phyloP scores from a whole-genome alignment of 2,113 vertebrate species.

The Caracal caracal region DNA sequence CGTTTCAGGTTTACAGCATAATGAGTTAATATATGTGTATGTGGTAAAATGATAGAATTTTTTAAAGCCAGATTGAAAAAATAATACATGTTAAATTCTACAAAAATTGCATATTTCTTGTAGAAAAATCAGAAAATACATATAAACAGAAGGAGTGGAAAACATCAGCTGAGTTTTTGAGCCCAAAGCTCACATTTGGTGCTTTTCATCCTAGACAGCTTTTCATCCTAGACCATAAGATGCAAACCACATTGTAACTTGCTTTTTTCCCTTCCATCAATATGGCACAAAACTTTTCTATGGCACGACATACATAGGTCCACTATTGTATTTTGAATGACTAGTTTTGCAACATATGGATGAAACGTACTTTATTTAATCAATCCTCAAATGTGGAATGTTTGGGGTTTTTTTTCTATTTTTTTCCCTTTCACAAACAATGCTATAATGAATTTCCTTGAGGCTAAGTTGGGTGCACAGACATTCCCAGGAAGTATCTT shows the following conservation, averaged over 20 bases:
- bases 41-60: neutral
- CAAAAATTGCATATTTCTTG: neutral
- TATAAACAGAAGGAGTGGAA: neutral
- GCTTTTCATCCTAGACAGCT: neutral
- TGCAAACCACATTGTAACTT: neutral
- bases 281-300: neutral
- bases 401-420: neutral
- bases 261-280: neutral
- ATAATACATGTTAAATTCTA: neutral
- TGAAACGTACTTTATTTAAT: neutral
- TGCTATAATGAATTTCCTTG: neutral
- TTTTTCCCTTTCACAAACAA: neutral
- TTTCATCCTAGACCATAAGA: neutral
- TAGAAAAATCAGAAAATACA: constrained; percentile 18
- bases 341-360: neutral
- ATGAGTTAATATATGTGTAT: neutral
- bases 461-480: neutral
- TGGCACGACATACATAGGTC: neutral
- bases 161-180: neutral
- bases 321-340: neutral
- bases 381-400: neutral
- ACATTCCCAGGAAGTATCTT: neutral
- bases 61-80: neutral
- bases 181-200: neutral
- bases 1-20: neutral